phyloP scores from a whole-genome alignment of 2,113 vertebrate genomes.

The Trachemys scripta region DNA sequence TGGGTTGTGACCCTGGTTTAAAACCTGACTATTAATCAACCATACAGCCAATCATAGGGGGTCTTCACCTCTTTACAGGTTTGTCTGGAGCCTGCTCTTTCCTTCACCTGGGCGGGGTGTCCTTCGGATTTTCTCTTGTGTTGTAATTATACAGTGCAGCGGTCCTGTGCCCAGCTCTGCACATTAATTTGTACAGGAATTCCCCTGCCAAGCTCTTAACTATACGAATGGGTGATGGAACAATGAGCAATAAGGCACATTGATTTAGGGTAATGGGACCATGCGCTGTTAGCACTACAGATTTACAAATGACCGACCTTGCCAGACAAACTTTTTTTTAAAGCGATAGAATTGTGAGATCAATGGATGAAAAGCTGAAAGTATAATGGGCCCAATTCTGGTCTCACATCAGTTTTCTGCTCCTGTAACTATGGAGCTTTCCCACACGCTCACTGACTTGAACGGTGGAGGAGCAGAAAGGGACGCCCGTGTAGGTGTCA shows the following conservation, averaged over 20 bases:
- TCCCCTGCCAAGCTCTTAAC: neutral
- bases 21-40: neutral
- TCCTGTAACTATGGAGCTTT: neutral
- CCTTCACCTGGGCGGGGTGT: neutral
- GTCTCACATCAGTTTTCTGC: neutral
- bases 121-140: neutral
- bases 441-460: neutral
- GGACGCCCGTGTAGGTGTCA: too few species aligned
- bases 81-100: neutral
- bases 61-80: neutral
- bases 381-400: neutral
- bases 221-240: neutral
- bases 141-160: neutral
- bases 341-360: neutral
- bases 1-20: neutral
- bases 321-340: neutral
- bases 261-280: rapidly evolving
- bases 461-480: neutral
- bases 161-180: neutral
- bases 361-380: neutral
- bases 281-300: rapidly evolving
- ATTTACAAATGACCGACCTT: neutral
- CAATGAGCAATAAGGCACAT: neutral
- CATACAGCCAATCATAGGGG: neutral
- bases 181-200: neutral